Conservation (phyloP, 2,113 vertebrate species). For the Stigmatopora nigra region DNA sequence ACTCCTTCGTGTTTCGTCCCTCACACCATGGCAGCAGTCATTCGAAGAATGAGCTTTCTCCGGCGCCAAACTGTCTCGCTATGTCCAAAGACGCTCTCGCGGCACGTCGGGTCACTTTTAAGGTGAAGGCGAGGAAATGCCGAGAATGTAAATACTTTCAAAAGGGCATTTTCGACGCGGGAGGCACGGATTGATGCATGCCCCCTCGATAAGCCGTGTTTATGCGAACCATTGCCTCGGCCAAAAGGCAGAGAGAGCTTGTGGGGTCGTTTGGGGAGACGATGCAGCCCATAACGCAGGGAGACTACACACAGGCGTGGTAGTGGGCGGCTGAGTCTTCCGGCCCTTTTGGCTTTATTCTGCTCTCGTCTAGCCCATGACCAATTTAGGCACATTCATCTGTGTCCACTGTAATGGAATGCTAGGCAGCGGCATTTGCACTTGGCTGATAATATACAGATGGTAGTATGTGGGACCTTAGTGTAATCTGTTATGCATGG, state of each 20-base stretch:
- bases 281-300: conserved; percentile 32
- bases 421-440: conserved; percentile 48
- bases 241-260: conserved; percentile 21
- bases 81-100: conserved; percentile 18
- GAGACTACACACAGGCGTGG: conserved; percentile 43
- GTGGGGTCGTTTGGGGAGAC: conserved; percentile 15
- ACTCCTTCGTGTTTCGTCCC: conserved; percentile 14
- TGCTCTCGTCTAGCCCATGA: conserved; percentile 36
- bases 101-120: conserved; percentile 17
- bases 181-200: conserved; percentile 10
- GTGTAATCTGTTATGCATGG: conserved; percentile 61
- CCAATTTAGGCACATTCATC: conserved; percentile 58
- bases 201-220: conserved; percentile 17
- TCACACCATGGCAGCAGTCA: conserved; percentile 24
- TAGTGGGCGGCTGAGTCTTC: conserved; percentile 48
- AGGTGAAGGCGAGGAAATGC: conserved; percentile 16
- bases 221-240: conserved; percentile 15
- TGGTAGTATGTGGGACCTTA: conserved; percentile 47
- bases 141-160: conserved; percentile 35
- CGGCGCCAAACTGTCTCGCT: conserved; percentile 40
- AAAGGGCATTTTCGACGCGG: conserved; percentile 22
- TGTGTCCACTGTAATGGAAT: conserved; percentile 62
- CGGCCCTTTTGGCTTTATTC: conserved; percentile 41
- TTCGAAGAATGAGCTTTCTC: conserved; percentile 36
- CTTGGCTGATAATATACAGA: conserved; percentile 56